phyloP scores from a whole-genome alignment of 2,888 invertebrate genomes.

The Hypena proboscidalis region DNA sequence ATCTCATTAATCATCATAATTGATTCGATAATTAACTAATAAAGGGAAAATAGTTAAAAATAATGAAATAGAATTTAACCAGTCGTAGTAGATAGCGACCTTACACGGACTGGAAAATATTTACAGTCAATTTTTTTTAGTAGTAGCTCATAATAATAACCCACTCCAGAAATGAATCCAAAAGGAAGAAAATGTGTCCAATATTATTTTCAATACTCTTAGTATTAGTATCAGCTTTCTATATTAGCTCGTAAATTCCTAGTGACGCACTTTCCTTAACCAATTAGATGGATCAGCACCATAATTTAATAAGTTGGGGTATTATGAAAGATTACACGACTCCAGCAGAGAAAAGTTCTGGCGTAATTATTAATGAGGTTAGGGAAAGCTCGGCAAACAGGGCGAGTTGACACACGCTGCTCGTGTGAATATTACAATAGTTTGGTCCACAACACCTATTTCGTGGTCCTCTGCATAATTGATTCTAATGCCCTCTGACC shows the following conservation, averaged over 20 bases:
- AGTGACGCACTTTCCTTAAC: slow-evolving; percentile 7
- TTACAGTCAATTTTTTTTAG: too few relatives aligned
- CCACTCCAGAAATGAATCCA: too few relatives aligned
- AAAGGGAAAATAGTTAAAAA: too few relatives aligned
- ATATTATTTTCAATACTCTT: too few relatives aligned
- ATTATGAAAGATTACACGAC: slow-evolving; percentile 42
- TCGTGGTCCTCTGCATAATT: slow-evolving; percentile 51
- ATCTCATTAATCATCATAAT: too few relatives aligned
- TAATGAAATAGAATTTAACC: too few relatives aligned
- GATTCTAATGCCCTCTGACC: slow-evolving; percentile 35
- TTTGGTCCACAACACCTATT: slow-evolving; percentile 38
- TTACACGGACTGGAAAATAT: too few relatives aligned
- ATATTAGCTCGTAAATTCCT: background rate
- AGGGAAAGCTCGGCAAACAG: slow-evolving; percentile 18
- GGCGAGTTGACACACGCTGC: slow-evolving; percentile 38
- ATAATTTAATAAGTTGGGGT: slow-evolving; percentile 24
- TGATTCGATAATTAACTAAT: too few relatives aligned
- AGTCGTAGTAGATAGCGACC: too few relatives aligned
- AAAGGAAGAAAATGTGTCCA: too few relatives aligned
- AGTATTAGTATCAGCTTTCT: too few relatives aligned
- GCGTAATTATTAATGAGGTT: slow-evolving; percentile 42
- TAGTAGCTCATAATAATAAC: too few relatives aligned
- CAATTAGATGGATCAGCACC: slow-evolving; percentile 9
- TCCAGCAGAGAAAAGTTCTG: slow-evolving; percentile 27
- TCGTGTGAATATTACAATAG: slow-evolving; percentile 48